A percentile compares a stretch with the other conserved stretches of the same genome.
Conservation (phyloP, 2,888 invertebrate species). For the Altica lythri region DNA sequence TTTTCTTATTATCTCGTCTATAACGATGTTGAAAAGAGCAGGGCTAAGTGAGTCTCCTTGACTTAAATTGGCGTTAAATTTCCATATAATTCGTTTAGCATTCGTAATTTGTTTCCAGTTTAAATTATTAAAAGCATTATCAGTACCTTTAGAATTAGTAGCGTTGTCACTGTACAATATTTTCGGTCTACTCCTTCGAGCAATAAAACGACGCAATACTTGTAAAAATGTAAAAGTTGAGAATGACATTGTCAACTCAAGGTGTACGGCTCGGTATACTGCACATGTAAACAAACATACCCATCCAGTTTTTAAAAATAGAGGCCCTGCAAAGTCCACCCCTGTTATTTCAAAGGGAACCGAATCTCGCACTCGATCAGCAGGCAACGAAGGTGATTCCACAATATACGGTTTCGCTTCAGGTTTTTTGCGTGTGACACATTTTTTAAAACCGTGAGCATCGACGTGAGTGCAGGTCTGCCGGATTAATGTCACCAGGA, state of each 20-base stretch:
- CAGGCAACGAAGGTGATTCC: slow-evolving; percentile 42
- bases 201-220: slow-evolving; percentile 45
- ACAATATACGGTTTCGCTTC: slow-evolving; percentile 32
- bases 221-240: slow-evolving; percentile 46
- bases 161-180: too few relatives aligned
- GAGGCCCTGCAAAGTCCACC: slow-evolving; percentile 52
- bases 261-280: slow-evolving; percentile 50
- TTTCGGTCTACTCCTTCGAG: too few relatives aligned
- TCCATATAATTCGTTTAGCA: slow-evolving; percentile 41
- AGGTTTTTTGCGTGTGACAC: slow-evolving; percentile 36
- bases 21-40: too few relatives aligned
- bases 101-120: slow-evolving; percentile 25
- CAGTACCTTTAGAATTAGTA: too few relatives aligned
- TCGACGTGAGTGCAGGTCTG: slow-evolving; percentile 10
- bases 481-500: slow-evolving; percentile 6
- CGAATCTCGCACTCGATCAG: slow-evolving; percentile 43
- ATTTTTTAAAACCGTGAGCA: slow-evolving; percentile 27
- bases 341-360: slow-evolving; percentile 46
- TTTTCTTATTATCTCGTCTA: too few relatives aligned
- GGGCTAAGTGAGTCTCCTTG: too few relatives aligned
- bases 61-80: slow-evolving; percentile 54
- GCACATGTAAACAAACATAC: slow-evolving; percentile 53
- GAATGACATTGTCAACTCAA: too few relatives aligned
- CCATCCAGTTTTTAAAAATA: slow-evolving; percentile 46
- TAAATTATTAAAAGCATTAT: slow-evolving; percentile 42